A percentile compares a stretch with the other conserved stretches of the same genome.
phyloP scores from a whole-genome alignment of 2,888 invertebrate species.

The Sarcophaga subvicina region DNA sequence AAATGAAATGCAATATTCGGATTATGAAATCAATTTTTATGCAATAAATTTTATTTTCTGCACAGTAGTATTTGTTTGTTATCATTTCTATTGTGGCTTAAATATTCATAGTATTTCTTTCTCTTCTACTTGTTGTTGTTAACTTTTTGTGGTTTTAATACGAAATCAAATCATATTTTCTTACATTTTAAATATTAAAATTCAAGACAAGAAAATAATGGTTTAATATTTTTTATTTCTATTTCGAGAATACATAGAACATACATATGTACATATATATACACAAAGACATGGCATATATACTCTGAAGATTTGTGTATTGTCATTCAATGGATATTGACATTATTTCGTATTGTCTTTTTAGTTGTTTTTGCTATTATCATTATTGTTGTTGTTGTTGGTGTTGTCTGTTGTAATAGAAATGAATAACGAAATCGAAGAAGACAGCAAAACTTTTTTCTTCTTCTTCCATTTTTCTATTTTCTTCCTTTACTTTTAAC shows the following conservation, averaged over 20 bases:
- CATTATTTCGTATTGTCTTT: constrained; percentile 33
- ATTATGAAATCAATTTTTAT: constrained; percentile 46
- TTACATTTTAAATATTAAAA: constrained; percentile 24
- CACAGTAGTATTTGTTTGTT: background rate
- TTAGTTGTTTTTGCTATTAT: background rate
- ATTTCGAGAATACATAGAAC: background rate
- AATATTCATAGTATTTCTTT: background rate
- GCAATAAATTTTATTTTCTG: constrained; percentile 15
- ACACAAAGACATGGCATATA: background rate
- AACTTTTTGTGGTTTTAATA: background rate
- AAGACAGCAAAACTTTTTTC: background rate
- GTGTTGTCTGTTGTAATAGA: constrained; percentile 20
- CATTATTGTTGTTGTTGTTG: background rate
- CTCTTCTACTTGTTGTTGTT: constrained; percentile 2
- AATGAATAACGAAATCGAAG: constrained; percentile 4
- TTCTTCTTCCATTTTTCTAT: background rate
- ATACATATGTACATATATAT: background rate
- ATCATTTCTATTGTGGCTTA: constrained; percentile 1
- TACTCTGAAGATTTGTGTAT: background rate
- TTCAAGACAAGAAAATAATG: constrained; percentile 43
- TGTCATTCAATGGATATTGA: constrained; percentile 41
- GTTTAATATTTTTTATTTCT: constrained; percentile 10
- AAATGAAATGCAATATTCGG: constrained; percentile 33
- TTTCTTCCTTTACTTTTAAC: background rate
- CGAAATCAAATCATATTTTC: background rate